Evolutionary conservation across 1,140 invertebrate genomes (phyloP).

Genomic region (Oncopodura yosiiana): DNA sequence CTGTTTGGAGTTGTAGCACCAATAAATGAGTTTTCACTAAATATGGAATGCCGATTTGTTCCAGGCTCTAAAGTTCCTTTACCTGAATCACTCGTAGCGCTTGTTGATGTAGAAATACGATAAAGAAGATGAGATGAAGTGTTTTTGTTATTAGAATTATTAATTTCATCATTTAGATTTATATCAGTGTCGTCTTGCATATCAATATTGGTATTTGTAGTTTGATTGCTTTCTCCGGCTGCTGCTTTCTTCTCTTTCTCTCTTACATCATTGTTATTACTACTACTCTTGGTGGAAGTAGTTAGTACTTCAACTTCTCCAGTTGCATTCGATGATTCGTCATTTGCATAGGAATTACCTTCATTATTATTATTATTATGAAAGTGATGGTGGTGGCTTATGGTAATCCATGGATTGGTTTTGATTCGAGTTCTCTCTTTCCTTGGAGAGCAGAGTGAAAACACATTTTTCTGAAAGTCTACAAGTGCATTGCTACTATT

Average conservation of each 20-base stretch:
- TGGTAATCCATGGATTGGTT: conserved; percentile 31
- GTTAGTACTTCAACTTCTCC: not conserved
- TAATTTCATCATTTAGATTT: not conserved
- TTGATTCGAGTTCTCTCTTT: conserved; percentile 29
- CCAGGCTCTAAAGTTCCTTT: conserved; percentile 29
- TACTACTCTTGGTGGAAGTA: not conserved
- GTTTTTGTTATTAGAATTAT: not conserved
- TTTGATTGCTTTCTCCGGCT: not conserved
- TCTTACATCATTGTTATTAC: not conserved
- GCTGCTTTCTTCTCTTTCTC: not conserved
- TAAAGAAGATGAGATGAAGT: conserved; percentile 1
- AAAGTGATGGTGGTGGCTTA: conserved; percentile 18
- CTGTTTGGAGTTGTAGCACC: too few species aligned
- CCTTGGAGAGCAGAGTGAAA: conserved; percentile 27
- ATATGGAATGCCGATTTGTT: conserved; percentile 34
- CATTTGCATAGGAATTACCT: conserved; percentile 14
- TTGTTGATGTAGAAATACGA: conserved; percentile 26
- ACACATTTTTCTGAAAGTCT: conserved; percentile 16
- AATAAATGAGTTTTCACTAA: conserved; percentile 29
- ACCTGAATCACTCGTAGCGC: conserved; percentile 31
- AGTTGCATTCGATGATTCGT: not conserved
- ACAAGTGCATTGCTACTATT: conserved; percentile 9
- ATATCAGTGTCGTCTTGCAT: too few species aligned
- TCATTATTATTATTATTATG: conserved; percentile 19
- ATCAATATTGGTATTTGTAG: not conserved